Percentiles rank a stretch among this genome's conserved stretches.
These are phyloP conservation scores for Gopherus flavomarginatus DNA, from an alignment of 2,113 vertebrate genomes.

Conservation along the genomic window DNA sequence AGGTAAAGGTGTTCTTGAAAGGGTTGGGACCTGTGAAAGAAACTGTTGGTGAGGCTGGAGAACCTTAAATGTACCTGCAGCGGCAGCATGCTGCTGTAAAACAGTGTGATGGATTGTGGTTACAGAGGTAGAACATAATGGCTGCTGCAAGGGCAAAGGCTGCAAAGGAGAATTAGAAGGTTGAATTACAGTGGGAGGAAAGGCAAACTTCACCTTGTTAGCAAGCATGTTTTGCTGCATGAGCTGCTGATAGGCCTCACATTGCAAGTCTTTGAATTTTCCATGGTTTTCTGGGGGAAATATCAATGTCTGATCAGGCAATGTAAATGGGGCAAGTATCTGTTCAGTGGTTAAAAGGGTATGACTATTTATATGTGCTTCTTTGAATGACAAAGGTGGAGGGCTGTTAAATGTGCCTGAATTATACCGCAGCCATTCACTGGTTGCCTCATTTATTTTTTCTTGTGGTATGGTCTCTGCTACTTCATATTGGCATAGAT, in stretches of 20 bases:
- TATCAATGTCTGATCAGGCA: constrained; percentile 78
- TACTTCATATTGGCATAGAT: constrained; percentile 73
- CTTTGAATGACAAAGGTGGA: constrained; percentile 74
- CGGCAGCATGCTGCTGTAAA: constrained; percentile 81
- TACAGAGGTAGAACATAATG: constrained; percentile 83
- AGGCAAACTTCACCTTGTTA: constrained; percentile 81
- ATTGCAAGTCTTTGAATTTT: constrained; percentile 80
- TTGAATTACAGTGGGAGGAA: constrained; percentile 67
- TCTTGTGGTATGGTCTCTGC: constrained; percentile 63
- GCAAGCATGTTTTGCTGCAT: constrained; percentile 79
- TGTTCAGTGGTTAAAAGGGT: constrained; percentile 74
- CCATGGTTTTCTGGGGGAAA: constrained; percentile 75
- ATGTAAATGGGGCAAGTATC: constrained; percentile 74
- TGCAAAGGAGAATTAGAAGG: constrained; percentile 74
- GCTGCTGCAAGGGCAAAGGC: constrained; percentile 78
- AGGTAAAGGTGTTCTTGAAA: constrained; percentile 81
- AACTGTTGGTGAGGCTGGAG: constrained; percentile 85
- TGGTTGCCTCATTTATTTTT: constrained; percentile 52
- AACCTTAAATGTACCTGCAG: constrained; percentile 72
- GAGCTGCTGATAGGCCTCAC: constrained; percentile 79
- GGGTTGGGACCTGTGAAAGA: constrained; percentile 80
- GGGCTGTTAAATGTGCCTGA: constrained; percentile 72
- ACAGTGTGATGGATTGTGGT: constrained; percentile 85
- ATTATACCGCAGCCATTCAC: constrained; percentile 76
- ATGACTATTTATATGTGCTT: constrained; percentile 76